Evolutionary conservation across 2,113 vertebrate genomes (phyloP).

Genomic region (Lampris megalopsis): DNA sequence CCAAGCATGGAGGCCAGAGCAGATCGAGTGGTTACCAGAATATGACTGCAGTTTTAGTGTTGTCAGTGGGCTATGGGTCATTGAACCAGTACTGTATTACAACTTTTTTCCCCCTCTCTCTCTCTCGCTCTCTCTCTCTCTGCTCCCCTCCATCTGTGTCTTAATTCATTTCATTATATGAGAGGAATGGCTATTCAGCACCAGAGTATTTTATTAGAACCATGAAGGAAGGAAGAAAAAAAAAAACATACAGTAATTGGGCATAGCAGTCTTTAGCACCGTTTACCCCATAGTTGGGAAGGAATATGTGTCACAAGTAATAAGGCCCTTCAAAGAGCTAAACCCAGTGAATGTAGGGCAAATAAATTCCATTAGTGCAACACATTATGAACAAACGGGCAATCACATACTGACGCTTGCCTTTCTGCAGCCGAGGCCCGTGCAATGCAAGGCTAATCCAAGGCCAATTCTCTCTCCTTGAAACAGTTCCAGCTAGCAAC

Average conservation of each 20-base stretch:
- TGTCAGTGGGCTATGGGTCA: conserved; percentile 49
- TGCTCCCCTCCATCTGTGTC: background rate
- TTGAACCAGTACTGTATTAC: conserved; percentile 15
- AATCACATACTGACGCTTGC: conserved; percentile 61
- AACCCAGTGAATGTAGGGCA: conserved; percentile 69
- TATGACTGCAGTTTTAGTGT: conserved; percentile 6
- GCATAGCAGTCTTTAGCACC: conserved; percentile 49
- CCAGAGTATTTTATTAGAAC: conserved; percentile 34
- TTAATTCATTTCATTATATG: conserved; percentile 17
- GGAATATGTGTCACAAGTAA: conserved; percentile 65
- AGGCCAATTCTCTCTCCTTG: conserved; percentile 49
- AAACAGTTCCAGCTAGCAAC: conserved; percentile 58
- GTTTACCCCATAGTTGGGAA: conserved; percentile 58
- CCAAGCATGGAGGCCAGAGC: conserved; percentile 23
- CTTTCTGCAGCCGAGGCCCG: conserved; percentile 38
- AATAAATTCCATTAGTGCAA: conserved; percentile 77
- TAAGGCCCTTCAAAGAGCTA: conserved; percentile 68
- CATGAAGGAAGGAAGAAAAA: conserved; percentile 35
- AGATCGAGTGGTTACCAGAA: conserved; percentile 73
- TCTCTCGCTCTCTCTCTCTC: conserved; percentile 3
- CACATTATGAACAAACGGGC: conserved; percentile 74
- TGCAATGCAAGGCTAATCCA: conserved; percentile 36
- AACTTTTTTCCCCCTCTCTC: conserved; percentile 4
- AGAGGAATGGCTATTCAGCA: conserved; percentile 28
- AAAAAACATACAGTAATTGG: conserved; percentile 5